A percentile compares a stretch with the other conserved stretches of the same genome.
Conservation (phyloP, 2,888 invertebrate species). For the Kuschelorhynchus macadamiae region DNA sequence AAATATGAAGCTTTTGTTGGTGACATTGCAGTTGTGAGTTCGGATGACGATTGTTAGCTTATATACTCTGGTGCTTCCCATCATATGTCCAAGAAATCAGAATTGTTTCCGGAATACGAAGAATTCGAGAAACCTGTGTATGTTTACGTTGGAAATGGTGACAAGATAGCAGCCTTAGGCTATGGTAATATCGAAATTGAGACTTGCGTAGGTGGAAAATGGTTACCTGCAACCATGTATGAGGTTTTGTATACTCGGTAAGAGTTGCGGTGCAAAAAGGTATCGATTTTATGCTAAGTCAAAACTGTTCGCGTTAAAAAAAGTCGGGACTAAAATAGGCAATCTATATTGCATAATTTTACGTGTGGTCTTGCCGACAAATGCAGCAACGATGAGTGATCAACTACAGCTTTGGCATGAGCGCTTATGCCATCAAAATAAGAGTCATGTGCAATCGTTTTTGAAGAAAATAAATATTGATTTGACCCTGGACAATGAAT, state of each 20-base stretch:
- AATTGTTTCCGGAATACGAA: too few species aligned
- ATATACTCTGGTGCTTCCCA: background rate
- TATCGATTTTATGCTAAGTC: too few species aligned
- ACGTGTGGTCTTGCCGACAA: background rate
- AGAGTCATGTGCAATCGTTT: background rate
- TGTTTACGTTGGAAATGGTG: too few species aligned
- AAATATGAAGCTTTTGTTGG: background rate
- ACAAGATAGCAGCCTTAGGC: too few species aligned
- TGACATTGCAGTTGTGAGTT: too few species aligned
- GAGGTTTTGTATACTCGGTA: background rate
- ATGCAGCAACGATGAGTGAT: background rate
- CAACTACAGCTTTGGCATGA: background rate
- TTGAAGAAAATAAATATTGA: background rate
- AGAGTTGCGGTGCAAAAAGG: too few species aligned
- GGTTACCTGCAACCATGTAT: background rate
- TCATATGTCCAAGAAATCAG: too few species aligned
- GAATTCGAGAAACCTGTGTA: too few species aligned
- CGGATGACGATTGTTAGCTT: too few species aligned
- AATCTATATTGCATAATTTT: background rate
- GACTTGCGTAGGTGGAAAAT: background rate
- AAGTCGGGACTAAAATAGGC: background rate
- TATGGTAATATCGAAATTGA: too few species aligned
- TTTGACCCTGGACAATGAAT: background rate
- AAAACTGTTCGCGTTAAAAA: too few species aligned
- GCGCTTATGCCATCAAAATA: background rate